phyloP scores from a whole-genome alignment of 2,888 invertebrate species.

The Chloroclystis v-ata region DNA sequence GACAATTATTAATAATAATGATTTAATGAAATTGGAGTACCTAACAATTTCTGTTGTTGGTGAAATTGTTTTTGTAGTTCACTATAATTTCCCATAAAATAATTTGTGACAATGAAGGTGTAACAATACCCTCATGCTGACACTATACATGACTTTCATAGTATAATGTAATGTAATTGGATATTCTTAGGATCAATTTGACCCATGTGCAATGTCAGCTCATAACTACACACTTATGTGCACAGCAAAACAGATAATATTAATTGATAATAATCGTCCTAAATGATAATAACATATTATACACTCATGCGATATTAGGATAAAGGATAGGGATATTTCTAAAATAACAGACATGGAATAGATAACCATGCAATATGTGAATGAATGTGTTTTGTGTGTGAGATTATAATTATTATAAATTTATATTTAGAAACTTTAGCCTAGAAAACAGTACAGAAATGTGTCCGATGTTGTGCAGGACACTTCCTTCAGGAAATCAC shows the following conservation, averaged over 20 bases:
- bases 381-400: constrained; percentile 9
- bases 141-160: constrained; percentile 9
- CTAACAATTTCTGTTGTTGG: too few species aligned
- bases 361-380: constrained; percentile 12
- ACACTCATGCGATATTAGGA: constrained; percentile 10
- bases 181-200: too few species aligned
- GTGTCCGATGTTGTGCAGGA: too few species aligned
- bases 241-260: constrained; percentile 6
- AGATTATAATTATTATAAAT: background rate
- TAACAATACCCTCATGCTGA: background rate
- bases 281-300: constrained; percentile 4
- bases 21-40: too few species aligned
- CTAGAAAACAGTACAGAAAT: too few species aligned
- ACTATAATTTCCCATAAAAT: too few species aligned
- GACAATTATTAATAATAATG: too few species aligned
- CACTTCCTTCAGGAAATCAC: too few species aligned
- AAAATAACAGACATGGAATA: constrained; percentile 12
- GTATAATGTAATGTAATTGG: too few species aligned
- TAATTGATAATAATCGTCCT: constrained; percentile 6
- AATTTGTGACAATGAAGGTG: too few species aligned
- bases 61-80: too few species aligned
- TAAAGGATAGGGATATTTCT: constrained; percentile 7
- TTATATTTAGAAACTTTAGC: too few species aligned
- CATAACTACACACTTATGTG: constrained; percentile 17
- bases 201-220: constrained; percentile 7